Percentiles rank a stretch among this genome's conserved stretches.
These are phyloP conservation scores for Teleiodes luculella DNA, from an alignment of 2,888 invertebrate species.

Conservation along the genomic window DNA sequence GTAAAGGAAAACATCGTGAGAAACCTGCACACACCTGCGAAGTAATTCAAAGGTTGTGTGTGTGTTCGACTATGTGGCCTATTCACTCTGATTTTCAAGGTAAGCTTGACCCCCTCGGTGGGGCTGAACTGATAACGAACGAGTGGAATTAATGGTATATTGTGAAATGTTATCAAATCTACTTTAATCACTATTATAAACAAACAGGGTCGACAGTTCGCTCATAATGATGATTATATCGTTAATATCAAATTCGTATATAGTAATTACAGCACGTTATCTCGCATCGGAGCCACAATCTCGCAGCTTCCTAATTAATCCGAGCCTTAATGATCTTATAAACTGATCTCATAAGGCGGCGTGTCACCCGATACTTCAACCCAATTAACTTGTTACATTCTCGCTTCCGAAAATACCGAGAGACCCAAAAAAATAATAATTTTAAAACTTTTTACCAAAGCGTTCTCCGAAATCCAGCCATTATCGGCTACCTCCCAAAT, in stretches of 20 bases:
- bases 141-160: neutral
- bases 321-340: slow-evolving; percentile 50
- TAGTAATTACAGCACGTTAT: slow-evolving; percentile 16
- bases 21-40: no score
- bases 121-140: no score
- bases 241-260: slow-evolving; percentile 15
- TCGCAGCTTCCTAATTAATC: slow-evolving; percentile 55
- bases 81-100: no score
- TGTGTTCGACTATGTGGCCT: no score
- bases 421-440: slow-evolving; percentile 44
- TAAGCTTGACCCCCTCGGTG: no score
- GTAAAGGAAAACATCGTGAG: no score
- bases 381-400: slow-evolving; percentile 77
- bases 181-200: neutral
- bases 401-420: slow-evolving; percentile 68
- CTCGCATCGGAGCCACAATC: slow-evolving; percentile 11
- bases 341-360: slow-evolving; percentile 34
- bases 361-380: slow-evolving; percentile 59
- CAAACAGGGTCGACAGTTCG: neutral
- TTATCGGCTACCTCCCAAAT: slow-evolving; percentile 77
- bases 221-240: slow-evolving; percentile 1
- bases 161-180: neutral
- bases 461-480: slow-evolving; percentile 70
- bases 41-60: no score
- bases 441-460: slow-evolving; percentile 33